Conservation (phyloP, 2,113 vertebrate genomes). For the Shinisaurus crocodilurus region DNA sequence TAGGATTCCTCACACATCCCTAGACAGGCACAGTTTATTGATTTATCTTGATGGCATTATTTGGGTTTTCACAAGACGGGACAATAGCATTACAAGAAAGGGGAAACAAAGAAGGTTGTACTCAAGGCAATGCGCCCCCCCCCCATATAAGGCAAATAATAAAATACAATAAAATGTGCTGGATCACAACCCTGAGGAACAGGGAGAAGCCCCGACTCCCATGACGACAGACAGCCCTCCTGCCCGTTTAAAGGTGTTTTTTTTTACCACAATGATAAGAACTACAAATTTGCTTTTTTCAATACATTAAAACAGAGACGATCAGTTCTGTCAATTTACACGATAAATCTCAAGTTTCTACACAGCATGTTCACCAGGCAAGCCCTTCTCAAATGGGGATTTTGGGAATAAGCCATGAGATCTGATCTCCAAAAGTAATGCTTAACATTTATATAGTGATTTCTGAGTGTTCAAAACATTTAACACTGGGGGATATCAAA, state of each 20-base stretch:
- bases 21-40: not conserved
- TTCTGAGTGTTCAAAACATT: not conserved
- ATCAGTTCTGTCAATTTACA: not conserved
- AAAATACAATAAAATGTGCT: not conserved
- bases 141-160: not conserved
- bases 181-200: not conserved
- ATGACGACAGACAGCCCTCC: not conserved
- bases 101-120: not conserved
- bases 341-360: not conserved
- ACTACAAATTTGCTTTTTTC: not conserved
- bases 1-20: too few species aligned
- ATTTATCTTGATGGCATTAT: not conserved
- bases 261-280: not conserved
- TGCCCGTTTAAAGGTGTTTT: not conserved
- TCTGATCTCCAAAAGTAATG: too few species aligned
- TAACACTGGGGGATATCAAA: not conserved
- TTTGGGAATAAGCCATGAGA: not conserved
- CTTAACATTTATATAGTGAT: not conserved
- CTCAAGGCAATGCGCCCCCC: not conserved
- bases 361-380: not conserved
- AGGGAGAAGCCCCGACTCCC: not conserved
- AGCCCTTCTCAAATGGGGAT: not conserved
- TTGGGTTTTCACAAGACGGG: not conserved
- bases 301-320: not conserved
- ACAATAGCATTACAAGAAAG: not conserved